Evolutionary conservation across 2,113 vertebrate genomes (phyloP).

Genomic region (Anolis carolinensis): DNA sequence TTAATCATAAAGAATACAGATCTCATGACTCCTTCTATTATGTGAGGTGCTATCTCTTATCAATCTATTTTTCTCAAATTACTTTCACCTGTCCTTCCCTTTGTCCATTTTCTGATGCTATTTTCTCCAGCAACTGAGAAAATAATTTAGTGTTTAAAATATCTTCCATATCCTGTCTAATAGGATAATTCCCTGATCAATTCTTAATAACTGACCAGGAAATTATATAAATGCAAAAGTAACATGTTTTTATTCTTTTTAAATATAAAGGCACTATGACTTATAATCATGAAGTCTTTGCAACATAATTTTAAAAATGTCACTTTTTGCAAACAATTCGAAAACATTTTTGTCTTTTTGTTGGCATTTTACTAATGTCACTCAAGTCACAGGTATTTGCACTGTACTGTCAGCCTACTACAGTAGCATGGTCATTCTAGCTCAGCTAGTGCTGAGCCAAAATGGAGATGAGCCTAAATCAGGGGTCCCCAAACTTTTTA

Average conservation of each 20-base stretch:
- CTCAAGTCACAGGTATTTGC: not conserved
- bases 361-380: not conserved
- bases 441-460: not conserved
- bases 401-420: not conserved
- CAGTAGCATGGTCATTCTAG: not conserved
- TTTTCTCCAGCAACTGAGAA: constrained; percentile 52
- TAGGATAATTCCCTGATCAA: not conserved
- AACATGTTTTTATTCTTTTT: not conserved
- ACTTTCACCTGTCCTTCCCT: constrained; percentile 39
- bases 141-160: not conserved
- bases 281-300: not conserved
- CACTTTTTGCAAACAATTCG: not conserved
- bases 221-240: not conserved
- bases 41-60: constrained; percentile 38
- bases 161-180: not conserved
- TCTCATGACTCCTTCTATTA: constrained; percentile 45
- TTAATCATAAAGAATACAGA: constrained; percentile 63
- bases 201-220: not conserved
- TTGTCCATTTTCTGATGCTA: constrained; percentile 24
- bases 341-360: not conserved
- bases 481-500: too few relatives aligned
- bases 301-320: not conserved
- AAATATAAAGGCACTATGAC: not conserved
- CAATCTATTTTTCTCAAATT: constrained; percentile 46
- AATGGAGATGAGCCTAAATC: not conserved